Base-by-base conservation (phyloP, 1,140 invertebrate species). In the Lamellibrachia luymesi region DNA sequence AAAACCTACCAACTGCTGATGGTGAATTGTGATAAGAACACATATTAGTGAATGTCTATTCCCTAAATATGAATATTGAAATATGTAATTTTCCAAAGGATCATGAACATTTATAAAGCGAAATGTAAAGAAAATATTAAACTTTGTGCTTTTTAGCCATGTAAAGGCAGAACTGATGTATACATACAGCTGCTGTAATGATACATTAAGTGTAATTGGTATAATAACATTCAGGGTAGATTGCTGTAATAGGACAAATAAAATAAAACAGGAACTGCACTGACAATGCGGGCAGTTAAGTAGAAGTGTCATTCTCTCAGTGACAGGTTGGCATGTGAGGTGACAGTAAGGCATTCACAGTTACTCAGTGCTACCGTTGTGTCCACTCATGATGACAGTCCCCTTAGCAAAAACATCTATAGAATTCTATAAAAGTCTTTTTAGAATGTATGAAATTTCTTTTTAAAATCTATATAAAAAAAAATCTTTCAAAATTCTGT, bases 181-280 rank as follows among this genome's bases (percentile, higher is more conserved):
- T 38, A 38, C 64, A 80, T 17, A 22, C 13, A 80, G 25, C 4
- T 22, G 64, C 64, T 80, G 13, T 8, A 17, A 6, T 80, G 13
- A 22, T 10, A 80, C 64, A 80, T 4, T 80, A 80, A 80, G 13
- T 80, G 64, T 22, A 80, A 17, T 17, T 80, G 13, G 25, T 80
- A 80, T 80, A 80, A 80, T 80, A 22, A 17, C 25, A 80, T 80
- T 80, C 64, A 80, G 2, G 7, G 64, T 80, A 4, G 2, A 80
- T 80, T 80, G 64, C 64, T 80, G 64, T 80, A 80, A 17, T 80
- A 80, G 64, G 64, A 80, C 64, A 80, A 80, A 80, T 80, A 80
- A 80, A 80, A 22, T 80, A 38, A 38, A 38, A 38, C 38, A 38
- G 38, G 38, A 38, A 38, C 38, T 80, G 64, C 2, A 0, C 13